These are phyloP conservation scores for Drosophila ogumai DNA, from an alignment of 1,140 invertebrate genomes.

Conservation along the genomic window DNA sequence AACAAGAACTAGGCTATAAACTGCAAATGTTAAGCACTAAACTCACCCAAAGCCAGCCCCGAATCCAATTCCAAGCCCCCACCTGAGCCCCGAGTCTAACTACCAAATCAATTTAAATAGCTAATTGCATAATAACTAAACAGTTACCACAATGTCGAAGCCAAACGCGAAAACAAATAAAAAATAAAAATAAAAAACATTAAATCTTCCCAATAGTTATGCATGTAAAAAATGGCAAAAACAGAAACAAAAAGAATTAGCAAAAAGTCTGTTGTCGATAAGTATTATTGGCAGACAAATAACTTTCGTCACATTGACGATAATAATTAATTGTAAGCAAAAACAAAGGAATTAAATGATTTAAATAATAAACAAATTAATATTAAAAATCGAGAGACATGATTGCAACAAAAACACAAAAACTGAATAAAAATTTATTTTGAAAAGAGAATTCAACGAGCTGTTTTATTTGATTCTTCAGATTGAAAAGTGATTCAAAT, in stretches of 20 bases:
- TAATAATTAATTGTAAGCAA: constrained; percentile 79
- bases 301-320: constrained; percentile 84
- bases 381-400: constrained; percentile 83
- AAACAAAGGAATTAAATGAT: constrained; percentile 79
- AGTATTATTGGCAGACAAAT: constrained; percentile 84
- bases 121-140: constrained; percentile 77
- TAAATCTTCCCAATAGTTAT: constrained; percentile 60
- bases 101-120: constrained; percentile 81
- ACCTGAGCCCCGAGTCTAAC: constrained; percentile 43
- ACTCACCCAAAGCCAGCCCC: constrained; percentile 46
- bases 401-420: constrained; percentile 72
- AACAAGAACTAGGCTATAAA: constrained; percentile 68
- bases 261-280: constrained; percentile 84
- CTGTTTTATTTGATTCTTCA: neutral
- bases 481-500: neutral
- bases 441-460: constrained; percentile 63
- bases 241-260: constrained; percentile 51
- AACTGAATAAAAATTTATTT: constrained; percentile 83
- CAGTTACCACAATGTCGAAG: constrained; percentile 70
- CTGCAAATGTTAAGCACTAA: constrained; percentile 74
- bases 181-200: constrained; percentile 42
- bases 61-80: constrained; percentile 33
- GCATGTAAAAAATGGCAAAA: constrained; percentile 68
- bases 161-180: constrained; percentile 39
- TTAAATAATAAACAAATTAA: constrained; percentile 80